Evolutionary conservation across 2,888 invertebrate species (phyloP).

Genomic region (Aporophyla nigra): DNA sequence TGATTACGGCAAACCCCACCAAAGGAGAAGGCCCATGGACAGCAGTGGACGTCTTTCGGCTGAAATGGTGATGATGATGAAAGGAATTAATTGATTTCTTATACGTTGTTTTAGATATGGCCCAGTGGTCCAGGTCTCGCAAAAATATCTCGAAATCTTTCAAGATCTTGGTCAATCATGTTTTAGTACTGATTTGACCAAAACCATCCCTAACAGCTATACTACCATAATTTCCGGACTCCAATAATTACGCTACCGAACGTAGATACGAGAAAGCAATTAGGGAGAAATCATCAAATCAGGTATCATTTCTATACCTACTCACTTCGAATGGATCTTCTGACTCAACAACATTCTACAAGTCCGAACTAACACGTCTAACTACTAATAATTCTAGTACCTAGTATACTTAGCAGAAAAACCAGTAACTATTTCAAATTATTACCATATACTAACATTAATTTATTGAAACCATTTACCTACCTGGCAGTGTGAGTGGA

Average conservation of each 20-base stretch:
- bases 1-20: no score
- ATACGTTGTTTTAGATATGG: no score
- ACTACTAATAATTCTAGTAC: conserved; percentile 8
- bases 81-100: background rate
- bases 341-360: conserved; percentile 14
- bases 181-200: background rate
- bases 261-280: background rate
- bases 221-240: background rate
- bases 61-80: no score
- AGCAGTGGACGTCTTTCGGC: no score
- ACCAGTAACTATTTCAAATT: conserved; percentile 20
- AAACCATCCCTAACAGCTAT: background rate
- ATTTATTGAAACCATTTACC: conserved; percentile 15
- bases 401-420: conserved; percentile 10
- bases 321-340: background rate
- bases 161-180: no score
- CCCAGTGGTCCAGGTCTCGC: no score
- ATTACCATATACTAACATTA: conserved; percentile 6
- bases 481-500: background rate
- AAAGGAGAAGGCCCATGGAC: no score
- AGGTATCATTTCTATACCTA: background rate
- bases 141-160: no score
- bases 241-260: background rate
- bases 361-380: conserved; percentile 13
- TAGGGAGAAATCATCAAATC: no score